Base-by-base conservation (phyloP, 2,113 vertebrate species). In the Alethe diademata region DNA sequence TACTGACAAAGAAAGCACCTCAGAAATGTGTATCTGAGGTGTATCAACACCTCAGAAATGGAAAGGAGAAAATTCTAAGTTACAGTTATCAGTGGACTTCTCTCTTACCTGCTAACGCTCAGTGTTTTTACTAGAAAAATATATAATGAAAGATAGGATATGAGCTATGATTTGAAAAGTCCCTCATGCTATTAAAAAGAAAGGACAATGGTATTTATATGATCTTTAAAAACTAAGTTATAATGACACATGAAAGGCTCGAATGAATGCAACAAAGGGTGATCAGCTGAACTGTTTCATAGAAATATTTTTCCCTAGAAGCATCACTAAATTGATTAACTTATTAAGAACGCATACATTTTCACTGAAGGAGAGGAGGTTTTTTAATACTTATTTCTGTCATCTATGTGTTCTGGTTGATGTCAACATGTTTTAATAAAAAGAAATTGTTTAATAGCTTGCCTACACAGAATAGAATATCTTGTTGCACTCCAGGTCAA, bases 251-350 rank as follows among this genome's bases (percentile, higher is more conserved):
- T 78, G 86, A 95, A 94, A 78, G 57, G 24, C 80, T 92, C 0
- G 1, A 89, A 67, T 60, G 65, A 95, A 92, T 93, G 66, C 76
- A 90, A 80, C 26, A 95, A 92, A 31, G 36, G 53, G 9, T 88
- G 90, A 94, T 96, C 90, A 93, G 48, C 60, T 89, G 35, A 92
- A 96, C 56, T n/a, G 51, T 82, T 95, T 89, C 50, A 83, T 4
- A 33, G 28, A 85, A 78, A 64, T 72, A 58, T 50, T 45, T 70
- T 76, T 45, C 57, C 40, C 67, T 78, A 65, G 76, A 96, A 94
- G 90, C 95, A 93, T 96, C 67, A 66, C 93, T 95, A 95, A 93
- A 95, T 81, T 90, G 92, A 95, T 97, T 95, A 95, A 78, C 72
- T 90, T 97, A 93, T 83, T 92, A 94, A 65, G 23, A 95, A 91